These are phyloP conservation scores for Catagonus wagneri DNA, from an alignment of 2,113 vertebrate species.

Conservation along the genomic window DNA sequence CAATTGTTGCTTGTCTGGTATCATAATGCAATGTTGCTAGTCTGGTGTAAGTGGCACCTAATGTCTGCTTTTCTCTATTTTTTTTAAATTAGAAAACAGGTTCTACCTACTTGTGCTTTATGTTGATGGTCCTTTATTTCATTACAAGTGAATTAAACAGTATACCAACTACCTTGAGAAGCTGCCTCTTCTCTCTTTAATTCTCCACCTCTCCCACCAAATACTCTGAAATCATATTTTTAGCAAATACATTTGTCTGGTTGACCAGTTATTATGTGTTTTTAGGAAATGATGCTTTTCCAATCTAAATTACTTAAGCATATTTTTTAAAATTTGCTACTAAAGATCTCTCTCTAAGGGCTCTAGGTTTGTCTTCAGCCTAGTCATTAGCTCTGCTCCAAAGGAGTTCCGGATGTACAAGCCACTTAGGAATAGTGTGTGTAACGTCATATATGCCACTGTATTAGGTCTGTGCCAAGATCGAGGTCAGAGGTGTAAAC, in stretches of 20 bases:
- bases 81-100: not conserved
- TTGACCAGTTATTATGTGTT: not conserved
- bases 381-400: conserved; percentile 28
- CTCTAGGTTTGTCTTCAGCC: conserved; percentile 43
- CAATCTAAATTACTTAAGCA: not conserved
- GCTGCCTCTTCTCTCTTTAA: not conserved
- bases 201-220: not conserved
- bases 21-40: not conserved
- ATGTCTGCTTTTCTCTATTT: not conserved
- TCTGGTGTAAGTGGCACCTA: not conserved
- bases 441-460: not conserved
- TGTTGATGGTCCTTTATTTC: conserved; percentile 18
- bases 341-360: not conserved
- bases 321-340: not conserved
- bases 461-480: not conserved
- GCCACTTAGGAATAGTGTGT: not conserved
- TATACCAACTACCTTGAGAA: not conserved
- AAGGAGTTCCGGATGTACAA: conserved; percentile 60
- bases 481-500: not conserved
- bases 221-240: conserved; percentile 33
- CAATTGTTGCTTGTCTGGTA: not conserved
- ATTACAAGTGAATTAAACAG: conserved; percentile 11
- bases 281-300: not conserved
- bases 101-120: not conserved
- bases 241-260: not conserved